phyloP scores from a whole-genome alignment of 2,888 invertebrate species.

The Phyto melanocephala region DNA sequence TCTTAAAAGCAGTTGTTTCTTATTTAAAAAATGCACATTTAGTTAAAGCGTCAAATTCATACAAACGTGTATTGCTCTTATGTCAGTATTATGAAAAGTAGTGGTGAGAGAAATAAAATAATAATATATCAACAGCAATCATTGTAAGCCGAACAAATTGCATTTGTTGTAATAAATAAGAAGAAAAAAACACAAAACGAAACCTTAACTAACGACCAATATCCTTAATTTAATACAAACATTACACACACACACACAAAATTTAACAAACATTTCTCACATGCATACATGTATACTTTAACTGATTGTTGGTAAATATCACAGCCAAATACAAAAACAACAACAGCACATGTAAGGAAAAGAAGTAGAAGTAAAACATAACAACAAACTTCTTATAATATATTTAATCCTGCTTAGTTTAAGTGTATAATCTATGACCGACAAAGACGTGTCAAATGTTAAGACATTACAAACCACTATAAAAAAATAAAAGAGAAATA shows the following conservation, averaged over 20 bases:
- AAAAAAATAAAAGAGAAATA: slow-evolving; percentile 54
- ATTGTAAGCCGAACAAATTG: slow-evolving; percentile 60
- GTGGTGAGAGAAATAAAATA: slow-evolving; percentile 17
- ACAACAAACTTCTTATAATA: slow-evolving; percentile 50
- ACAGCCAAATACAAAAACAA: slow-evolving; percentile 3
- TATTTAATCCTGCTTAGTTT: slow-evolving; percentile 60
- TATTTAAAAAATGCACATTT: neutral
- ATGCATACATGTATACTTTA: neutral
- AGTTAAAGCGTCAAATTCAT: neutral
- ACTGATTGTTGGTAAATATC: slow-evolving; percentile 23
- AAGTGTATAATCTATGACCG: slow-evolving; percentile 68
- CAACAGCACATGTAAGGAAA: neutral
- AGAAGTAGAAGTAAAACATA: neutral
- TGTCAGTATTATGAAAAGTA: neutral
- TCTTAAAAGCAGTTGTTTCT: no score
- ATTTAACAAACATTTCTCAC: slow-evolving; percentile 8
- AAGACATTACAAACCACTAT: slow-evolving; percentile 74
- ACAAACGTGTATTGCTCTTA: neutral
- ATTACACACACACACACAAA: slow-evolving; percentile 24
- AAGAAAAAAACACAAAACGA: slow-evolving; percentile 50
- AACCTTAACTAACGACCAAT: slow-evolving; percentile 66
- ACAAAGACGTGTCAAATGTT: slow-evolving; percentile 77
- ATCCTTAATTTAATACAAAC: slow-evolving; percentile 56
- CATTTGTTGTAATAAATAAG: slow-evolving; percentile 56
- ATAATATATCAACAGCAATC: slow-evolving; percentile 57